Base-by-base conservation (phyloP, 1,140 invertebrate species). In the Saccostrea echinata region DNA sequence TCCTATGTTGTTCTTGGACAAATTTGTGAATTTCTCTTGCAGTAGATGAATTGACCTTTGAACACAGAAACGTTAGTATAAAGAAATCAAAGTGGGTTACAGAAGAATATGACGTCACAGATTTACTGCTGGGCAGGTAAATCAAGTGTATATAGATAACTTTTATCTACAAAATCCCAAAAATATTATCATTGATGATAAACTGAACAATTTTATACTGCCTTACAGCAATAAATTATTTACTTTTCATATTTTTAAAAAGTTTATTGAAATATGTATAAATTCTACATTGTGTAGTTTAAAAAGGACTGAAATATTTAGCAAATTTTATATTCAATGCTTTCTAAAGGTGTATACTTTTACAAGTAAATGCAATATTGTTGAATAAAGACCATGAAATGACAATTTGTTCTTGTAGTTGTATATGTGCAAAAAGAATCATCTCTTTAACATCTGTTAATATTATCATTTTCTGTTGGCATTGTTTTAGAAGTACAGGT, bases 41-140 rank as follows among this genome's bases (percentile, higher is more conserved):
- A 76, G 68, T 16, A 12, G 68, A 76, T 76, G 94, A 94, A 71
- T 91, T 92, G 16, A 93, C 95, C 43, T 96, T 96, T 90, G 94
- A 95, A 80, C 89, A 91, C 53, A 91, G 94, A 82, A 92, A 95
- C 85, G 93, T 95, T 8, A 89, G 89, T 11, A 92, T 95, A 1
- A 93, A 92, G 86, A 95, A 93, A 80, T 93, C 94, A 81, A 92
- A 94, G 87, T 95, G 95, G 92, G 94, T 96, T 18, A 94, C 94
- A n/a, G 94, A 95, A 43, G 93, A 94, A 57, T 96, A 95, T 90
- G 92, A 93, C 52, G 90, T 96, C 35, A 92, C 88, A 21, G 95
- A 95, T 52, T 80, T 89, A 84, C 89, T 94, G n/a, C 90, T 96
- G 3, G 95, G 95, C 85, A 95, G 95, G 95, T 95, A 90, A 93